Evolutionary conservation across 2,888 invertebrate genomes (phyloP), one percentile per base, ranked within the genome.

Genomic region (Rhagonycha fulva): DNA sequence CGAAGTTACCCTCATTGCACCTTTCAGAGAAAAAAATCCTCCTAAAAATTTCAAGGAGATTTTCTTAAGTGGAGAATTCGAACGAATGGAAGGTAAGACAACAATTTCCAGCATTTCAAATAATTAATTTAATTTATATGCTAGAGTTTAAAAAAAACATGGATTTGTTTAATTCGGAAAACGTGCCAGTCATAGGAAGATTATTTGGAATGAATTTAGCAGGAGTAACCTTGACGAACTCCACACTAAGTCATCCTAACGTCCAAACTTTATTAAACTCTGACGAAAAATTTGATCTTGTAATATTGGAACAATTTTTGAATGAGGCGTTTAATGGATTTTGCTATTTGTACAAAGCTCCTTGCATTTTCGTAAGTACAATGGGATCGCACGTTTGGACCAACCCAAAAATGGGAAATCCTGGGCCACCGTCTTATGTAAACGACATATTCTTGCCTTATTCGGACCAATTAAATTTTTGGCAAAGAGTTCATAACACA

Each of bases 401-500:
- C 81, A 89, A 88, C 70, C 87, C 87, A 75, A 84, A 88, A 76
- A 87, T 89, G 84, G 90, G 89, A 0, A 82, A 88, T 61, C 87
- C 90, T 0, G 84, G 84, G 0, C 88, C 89, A 0, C 88, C 88
- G 82, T 88, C 91, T 0, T 88, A 88, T 83, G 88, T 89, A 63
- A 89, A 89, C 0, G 88, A 89, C 69, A 86, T 86, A 4, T 88
- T 88, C 75, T 77, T 88, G 72, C 84, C 86, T 4, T 88, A 84
- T 74, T 82, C 85, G 47, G 86, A 89, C 32, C 84, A 83, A 68
- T 90, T 90, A 85, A 89, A 85, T 28, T 91, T 93, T 78, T 84
- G 85, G 82, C 88, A 90, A 80, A 85, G 93, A 79, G 62, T 92
- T 0, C 84, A 87, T n/a, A 93, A 92, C 82, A 85, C 89, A 0